Base-by-base conservation (phyloP, 2,113 vertebrate genomes). In the Cisticola juncidis region DNA sequence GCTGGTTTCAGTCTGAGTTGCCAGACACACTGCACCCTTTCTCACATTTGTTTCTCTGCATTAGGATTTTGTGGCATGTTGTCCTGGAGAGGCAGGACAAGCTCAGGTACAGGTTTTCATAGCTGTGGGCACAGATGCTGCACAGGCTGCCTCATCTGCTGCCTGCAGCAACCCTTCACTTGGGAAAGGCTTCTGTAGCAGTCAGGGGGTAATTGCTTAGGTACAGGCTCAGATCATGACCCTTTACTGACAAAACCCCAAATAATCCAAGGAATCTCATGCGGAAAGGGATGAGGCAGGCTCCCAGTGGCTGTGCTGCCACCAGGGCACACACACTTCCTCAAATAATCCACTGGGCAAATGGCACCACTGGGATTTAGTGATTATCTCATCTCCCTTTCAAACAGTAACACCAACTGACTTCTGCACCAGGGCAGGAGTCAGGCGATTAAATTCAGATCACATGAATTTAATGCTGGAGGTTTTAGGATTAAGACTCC, bases 331-430 rank as follows among this genome's bases (percentile, higher is more conserved):
- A 14, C 38, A n/a, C 5, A 1, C 35, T 50, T 42, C 11, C 61
- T 51, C 66, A n/a, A 48, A 38, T 36, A 36, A 19, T 96, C 38
- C 77, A 11, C 38, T 7, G 58, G 47, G 31, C 38, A 57, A 73
- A 56, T 2, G 68, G 90, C 80, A 87, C 72, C 73, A 35, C 44
- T 1, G 36, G 69, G 91, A 92, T 96, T 95, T 91, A 92, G 88
- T 4, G 80, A 94, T 96, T 93, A 94, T 94, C 91, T 93, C 40
- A 0, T 94, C 95, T 94, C 65, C 77, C 86, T 91, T 88, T 71
- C 91, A 71, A 48, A 51, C 47, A 40, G 35, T 86, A 94, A 92
- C 69, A 56, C 24, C 6, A 10, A 35, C 68, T 58, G 91, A 95
- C 92, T 94, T 65, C 70, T 92, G 84, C 70, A 72, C 38, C 2